Conservation (phyloP, 2,888 invertebrate genomes). For the Nymphalis polychloros region DNA sequence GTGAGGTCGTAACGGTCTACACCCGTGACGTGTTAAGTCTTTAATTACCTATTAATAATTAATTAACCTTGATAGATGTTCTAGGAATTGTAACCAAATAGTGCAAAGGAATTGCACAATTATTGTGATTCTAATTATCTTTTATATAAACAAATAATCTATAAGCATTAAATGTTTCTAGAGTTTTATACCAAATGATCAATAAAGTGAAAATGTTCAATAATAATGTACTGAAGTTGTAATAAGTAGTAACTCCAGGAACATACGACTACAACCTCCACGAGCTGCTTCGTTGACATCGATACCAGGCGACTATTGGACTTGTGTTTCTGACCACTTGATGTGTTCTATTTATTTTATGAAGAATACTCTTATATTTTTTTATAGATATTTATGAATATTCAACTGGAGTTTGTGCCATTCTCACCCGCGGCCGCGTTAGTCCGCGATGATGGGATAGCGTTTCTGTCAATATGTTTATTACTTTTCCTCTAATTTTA, state of each 20-base stretch:
- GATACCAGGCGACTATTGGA: background rate
- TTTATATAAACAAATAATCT: background rate
- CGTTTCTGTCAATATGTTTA: too few relatives aligned
- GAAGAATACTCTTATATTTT: background rate
- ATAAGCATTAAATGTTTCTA: slow-evolving; percentile 13
- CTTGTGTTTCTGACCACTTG: background rate
- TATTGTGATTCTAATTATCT: slow-evolving; percentile 3
- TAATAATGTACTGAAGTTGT: slow-evolving; percentile 1
- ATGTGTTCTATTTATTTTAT: background rate
- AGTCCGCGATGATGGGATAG: too few relatives aligned
- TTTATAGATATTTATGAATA: background rate
- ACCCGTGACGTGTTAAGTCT: background rate
- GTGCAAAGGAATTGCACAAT: slow-evolving; percentile 20
- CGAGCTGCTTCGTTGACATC: background rate
- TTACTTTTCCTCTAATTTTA: too few relatives aligned
- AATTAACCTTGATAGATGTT: slow-evolving; percentile 4
- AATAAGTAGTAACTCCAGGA: slow-evolving; percentile 7
- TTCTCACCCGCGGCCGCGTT: too few relatives aligned
- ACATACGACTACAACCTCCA: background rate
- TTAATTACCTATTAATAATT: background rate
- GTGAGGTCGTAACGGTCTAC: background rate
- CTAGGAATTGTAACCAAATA: slow-evolving; percentile 13
- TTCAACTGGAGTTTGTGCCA: too few relatives aligned
- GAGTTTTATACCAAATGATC: slow-evolving; percentile 6
- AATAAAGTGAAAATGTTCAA: background rate